Conservation (phyloP, 1,140 invertebrate genomes). For the Bathynomus jamesi region DNA sequence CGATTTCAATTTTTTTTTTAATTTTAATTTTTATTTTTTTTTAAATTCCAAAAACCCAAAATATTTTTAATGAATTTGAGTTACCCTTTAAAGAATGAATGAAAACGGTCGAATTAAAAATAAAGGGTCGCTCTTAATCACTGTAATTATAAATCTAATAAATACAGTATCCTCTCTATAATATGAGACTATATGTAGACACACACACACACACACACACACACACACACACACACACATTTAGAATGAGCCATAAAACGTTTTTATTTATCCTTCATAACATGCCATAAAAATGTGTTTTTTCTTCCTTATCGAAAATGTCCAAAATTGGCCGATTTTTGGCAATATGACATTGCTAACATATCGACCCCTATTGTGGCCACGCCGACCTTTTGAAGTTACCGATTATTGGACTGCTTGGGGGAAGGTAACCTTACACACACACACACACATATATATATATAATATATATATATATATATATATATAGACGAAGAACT, state of each 20-base stretch:
- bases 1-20: not conserved
- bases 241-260: not conserved
- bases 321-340: not conserved
- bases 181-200: not conserved
- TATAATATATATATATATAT: not conserved
- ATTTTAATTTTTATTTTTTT: not conserved
- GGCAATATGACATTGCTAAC: not conserved
- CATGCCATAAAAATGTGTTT: not conserved
- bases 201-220: not conserved
- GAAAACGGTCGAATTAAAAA: too few relatives aligned
- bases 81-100: too few relatives aligned
- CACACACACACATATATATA: too few relatives aligned
- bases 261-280: not conserved
- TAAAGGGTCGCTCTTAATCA: too few relatives aligned
- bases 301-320: not conserved
- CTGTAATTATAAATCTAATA: too few relatives aligned
- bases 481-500: not conserved
- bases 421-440: too few relatives aligned
- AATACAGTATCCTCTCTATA: too few relatives aligned
- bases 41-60: not conserved
- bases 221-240: not conserved
- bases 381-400: not conserved
- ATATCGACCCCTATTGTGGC: not conserved
- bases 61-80: too few relatives aligned
- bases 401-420: not conserved